Evolutionary conservation across 2,113 vertebrate genomes (phyloP).

Genomic region (Chelonoidis abingdonii): DNA sequence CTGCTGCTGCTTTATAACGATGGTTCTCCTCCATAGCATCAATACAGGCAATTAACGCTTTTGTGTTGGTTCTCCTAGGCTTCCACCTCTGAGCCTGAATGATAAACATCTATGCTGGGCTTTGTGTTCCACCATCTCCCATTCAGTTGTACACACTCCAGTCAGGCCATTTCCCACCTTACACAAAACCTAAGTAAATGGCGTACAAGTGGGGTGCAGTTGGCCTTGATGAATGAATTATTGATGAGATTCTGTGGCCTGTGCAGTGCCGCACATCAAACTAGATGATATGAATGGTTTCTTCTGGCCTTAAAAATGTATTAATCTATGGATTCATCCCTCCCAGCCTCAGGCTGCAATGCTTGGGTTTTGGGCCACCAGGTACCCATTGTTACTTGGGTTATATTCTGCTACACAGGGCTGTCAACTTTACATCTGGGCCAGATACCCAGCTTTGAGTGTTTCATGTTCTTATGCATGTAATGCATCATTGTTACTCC

Average conservation of each 20-base stretch:
- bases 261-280: neutral
- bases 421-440: neutral
- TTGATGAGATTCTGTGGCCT: neutral
- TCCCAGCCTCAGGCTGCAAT: neutral
- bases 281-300: rapidly evolving
- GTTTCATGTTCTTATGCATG: neutral
- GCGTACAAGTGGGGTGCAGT: neutral
- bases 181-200: rapidly evolving
- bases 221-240: neutral
- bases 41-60: no score
- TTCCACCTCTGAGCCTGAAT: neutral
- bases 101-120: neutral
- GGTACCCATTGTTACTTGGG: rapidly evolving
- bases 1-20: neutral
- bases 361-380: neutral
- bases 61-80: neutral
- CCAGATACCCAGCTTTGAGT: rapidly evolving
- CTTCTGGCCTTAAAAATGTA: neutral
- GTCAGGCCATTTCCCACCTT: neutral
- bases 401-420: neutral
- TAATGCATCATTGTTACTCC: rapidly evolving
- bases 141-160: rapidly evolving
- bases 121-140: neutral
- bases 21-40: neutral
- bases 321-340: neutral